Evolutionary conservation across 2,797 vertebrate species (phyloP).

Genomic region (Pelodytes ibericus): DNA sequence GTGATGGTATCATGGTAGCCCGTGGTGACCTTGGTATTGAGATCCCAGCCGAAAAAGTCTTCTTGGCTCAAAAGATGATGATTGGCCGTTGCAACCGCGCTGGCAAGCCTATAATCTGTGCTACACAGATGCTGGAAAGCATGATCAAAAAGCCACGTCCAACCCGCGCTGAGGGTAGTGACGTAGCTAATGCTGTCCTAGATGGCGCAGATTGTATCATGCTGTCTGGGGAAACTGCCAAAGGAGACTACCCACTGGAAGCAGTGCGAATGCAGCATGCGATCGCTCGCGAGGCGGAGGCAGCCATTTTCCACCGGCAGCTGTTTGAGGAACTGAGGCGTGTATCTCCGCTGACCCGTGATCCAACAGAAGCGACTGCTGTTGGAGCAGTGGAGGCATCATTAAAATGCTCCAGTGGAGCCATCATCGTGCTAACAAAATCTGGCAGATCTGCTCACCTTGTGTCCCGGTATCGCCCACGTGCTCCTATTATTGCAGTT

Average conservation of each 20-base stretch:
- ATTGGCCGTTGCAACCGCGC: slow-evolving; percentile 95
- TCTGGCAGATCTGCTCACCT: slow-evolving; percentile 95
- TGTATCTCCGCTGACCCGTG: slow-evolving; percentile 88
- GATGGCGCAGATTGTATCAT: slow-evolving; percentile 88
- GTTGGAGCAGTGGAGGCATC: slow-evolving; percentile 95
- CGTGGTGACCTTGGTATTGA: slow-evolving; percentile 96
- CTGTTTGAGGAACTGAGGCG: slow-evolving; percentile 96
- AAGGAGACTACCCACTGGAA: slow-evolving; percentile 96
- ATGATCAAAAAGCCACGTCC: slow-evolving; percentile 98
- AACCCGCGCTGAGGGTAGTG: slow-evolving; percentile 92
- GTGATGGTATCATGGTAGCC: slow-evolving; percentile 97
- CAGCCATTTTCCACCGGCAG: slow-evolving; percentile 97
- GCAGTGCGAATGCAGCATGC: slow-evolving; percentile 96
- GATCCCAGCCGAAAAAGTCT: slow-evolving; percentile 96
- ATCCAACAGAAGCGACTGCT: slow-evolving; percentile 92
- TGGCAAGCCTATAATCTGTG: slow-evolving; percentile 96
- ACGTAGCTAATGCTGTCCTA: slow-evolving; percentile 78
- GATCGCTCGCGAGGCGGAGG: slow-evolving; percentile 98
- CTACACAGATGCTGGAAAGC: slow-evolving; percentile 99
- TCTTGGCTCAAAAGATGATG: slow-evolving; percentile 99
- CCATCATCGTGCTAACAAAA: slow-evolving; percentile 96
- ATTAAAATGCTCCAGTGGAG: slow-evolving; percentile 97
- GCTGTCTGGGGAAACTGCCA: slow-evolving; percentile 95
- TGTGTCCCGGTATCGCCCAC: slow-evolving; percentile 91
- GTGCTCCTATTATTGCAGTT: slow-evolving; percentile 92